Base-by-base conservation (phyloP, 2,888 invertebrate genomes). In the Synergus japonicus region DNA sequence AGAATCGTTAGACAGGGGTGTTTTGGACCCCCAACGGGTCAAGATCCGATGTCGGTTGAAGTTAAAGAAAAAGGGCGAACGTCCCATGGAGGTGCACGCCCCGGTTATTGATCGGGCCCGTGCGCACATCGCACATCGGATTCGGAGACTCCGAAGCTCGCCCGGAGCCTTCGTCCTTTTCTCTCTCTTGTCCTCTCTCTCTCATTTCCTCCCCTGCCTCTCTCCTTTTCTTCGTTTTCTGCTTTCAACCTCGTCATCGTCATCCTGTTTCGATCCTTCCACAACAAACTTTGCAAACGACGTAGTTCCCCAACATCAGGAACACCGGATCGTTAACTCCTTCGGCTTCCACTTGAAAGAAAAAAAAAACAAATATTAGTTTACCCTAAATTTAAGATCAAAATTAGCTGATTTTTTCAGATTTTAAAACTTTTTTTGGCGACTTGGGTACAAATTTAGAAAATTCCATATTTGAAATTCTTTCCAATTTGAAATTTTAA, bases 81-180 rank as follows among this genome's bases (percentile, higher is more conserved):
- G 29, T 37, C 29, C 80, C 81, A 86, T 85, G 86, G 81, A 85
- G 86, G 90, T 89, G 89, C 88, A 90, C 89, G 90, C 90, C 90
- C 89, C 86, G 88, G 88, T 89, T 91, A 91, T 91, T 91, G 91
- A 91, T 91, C 91, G 90, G 85, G 78, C 80, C 85, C 85, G 84
- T 87, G 90, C 88, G 82, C 83, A 82, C 80, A 88, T 88, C 87
- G 82, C 83, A 82, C 80, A 88, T 88, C 87, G 88, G 88, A 87
- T 90, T 89, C 87, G 87, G 86, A 88, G 86, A 82, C 85, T 86
- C 87, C 69, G 78, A 76, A 79, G 41, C 66, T 76, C 78, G 46
- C 83, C 78, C 79, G 76, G 60, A 76, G 64, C 78, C 81, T 58
- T 82, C 84, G 81, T 80, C 81, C 81, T 82, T 82, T 79, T 81